Percentiles rank a stretch among this genome's conserved stretches.
phyloP scores from a whole-genome alignment of 2,797 vertebrate genomes.

The Sandelia bainsii region DNA sequence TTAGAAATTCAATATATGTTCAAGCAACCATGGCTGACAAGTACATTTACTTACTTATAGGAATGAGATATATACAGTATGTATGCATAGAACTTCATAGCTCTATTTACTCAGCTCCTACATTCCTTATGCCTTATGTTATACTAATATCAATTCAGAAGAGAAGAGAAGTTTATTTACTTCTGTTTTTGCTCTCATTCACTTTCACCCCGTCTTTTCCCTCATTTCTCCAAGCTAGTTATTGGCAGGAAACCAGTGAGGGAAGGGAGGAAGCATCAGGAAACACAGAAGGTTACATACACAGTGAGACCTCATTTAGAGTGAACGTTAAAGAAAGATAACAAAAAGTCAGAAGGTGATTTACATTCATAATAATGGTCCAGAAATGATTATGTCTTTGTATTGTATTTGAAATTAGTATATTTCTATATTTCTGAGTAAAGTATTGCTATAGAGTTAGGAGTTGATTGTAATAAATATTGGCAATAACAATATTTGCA shows the following conservation, averaged over 20 bases:
- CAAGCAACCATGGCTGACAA: background rate
- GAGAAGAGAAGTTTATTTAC: constrained; percentile 17
- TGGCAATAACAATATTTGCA: no score
- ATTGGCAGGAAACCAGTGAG: background rate
- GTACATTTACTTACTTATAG: background rate
- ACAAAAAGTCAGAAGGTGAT: background rate
- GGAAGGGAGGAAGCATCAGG: constrained; percentile 2
- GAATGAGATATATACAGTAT: background rate
- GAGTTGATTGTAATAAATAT: no score
- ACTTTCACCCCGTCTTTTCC: background rate
- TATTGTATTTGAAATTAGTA: no score
- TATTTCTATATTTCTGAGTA: no score
- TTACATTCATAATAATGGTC: background rate
- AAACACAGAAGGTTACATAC: constrained; percentile 11
- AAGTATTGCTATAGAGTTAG: no score
- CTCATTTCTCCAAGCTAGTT: background rate
- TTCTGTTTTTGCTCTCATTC: background rate
- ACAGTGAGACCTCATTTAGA: constrained; percentile 4
- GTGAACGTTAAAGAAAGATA: background rate
- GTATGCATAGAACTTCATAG: background rate
- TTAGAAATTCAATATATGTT: background rate
- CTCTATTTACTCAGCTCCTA: background rate
- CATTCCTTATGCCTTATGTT: background rate
- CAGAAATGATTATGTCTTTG: background rate
- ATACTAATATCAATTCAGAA: constrained; percentile 11